Evolutionary conservation across 1,140 invertebrate species (phyloP).

Genomic region (Pseudomyrmex flavicornis): DNA sequence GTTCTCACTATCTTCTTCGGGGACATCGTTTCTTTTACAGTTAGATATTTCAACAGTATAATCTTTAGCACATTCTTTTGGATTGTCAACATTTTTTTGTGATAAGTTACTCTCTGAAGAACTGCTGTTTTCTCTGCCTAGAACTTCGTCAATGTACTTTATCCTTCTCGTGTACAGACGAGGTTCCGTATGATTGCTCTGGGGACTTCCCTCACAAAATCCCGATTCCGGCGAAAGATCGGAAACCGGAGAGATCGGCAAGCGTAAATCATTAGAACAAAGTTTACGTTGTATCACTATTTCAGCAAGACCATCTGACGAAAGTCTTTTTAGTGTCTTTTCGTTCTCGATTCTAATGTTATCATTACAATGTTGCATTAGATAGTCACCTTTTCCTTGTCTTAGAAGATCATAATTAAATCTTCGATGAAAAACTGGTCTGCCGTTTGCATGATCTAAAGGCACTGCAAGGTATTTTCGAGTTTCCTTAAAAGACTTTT

Average conservation of each 20-base stretch:
- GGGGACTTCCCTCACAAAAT: slow-evolving; percentile 72
- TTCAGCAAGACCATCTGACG: background rate
- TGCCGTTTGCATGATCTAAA: slow-evolving; percentile 2
- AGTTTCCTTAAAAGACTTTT: background rate
- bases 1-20: too few relatives aligned
- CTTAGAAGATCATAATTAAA: background rate
- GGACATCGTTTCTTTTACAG: too few relatives aligned
- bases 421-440: background rate
- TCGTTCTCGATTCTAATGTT: slow-evolving; percentile 32
- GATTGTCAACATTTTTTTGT: background rate
- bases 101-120: background rate
- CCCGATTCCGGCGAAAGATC: slow-evolving; percentile 73
- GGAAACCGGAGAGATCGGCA: slow-evolving; percentile 51
- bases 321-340: slow-evolving; percentile 51
- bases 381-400: background rate
- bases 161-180: slow-evolving; percentile 61
- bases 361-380: background rate
- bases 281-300: slow-evolving; percentile 5
- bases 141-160: background rate
- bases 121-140: background rate
- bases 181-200: slow-evolving; percentile 51
- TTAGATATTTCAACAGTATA: background rate
- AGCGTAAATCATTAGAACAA: background rate
- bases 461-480: background rate
- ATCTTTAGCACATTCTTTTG: background rate